These are phyloP conservation scores for Platycercus adscitus DNA, from an alignment of 2,113 vertebrate genomes.

Conservation along the genomic window DNA sequence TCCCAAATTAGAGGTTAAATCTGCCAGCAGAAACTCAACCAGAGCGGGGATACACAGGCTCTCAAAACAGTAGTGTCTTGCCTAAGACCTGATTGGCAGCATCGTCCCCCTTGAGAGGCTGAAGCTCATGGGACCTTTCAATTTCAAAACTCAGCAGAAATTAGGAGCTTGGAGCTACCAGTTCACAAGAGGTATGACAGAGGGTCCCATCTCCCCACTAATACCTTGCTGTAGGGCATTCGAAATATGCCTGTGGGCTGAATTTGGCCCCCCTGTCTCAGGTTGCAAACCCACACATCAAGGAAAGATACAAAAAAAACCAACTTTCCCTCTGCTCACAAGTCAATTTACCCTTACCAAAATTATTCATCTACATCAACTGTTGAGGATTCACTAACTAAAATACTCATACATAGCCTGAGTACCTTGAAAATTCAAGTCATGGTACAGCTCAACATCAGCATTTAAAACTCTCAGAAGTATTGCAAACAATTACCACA, in stretches of 20 bases:
- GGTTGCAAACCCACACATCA: background rate
- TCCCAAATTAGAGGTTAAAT: conserved; percentile 14
- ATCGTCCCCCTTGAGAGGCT: background rate
- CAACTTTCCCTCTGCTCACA: background rate
- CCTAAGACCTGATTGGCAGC: background rate
- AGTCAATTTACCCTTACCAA: background rate
- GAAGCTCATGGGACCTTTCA: background rate
- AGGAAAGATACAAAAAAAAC: background rate
- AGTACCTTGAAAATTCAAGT: background rate
- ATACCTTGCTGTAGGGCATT: background rate
- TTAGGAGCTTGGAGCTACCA: background rate
- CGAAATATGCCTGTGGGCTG: background rate
- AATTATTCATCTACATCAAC: background rate
- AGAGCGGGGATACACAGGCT: background rate
- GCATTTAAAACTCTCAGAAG: background rate
- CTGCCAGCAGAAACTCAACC: background rate
- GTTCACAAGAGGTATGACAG: background rate
- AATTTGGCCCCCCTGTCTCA: background rate
- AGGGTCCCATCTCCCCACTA: background rate
- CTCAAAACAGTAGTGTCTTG: background rate
- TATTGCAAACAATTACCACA: conserved; percentile 45
- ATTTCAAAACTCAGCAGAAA: background rate
- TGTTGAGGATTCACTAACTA: background rate
- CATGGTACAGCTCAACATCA: background rate
- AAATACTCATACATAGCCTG: background rate